phyloP scores from a whole-genome alignment of 2,888 invertebrate species.

The Xylota sylvarum region DNA sequence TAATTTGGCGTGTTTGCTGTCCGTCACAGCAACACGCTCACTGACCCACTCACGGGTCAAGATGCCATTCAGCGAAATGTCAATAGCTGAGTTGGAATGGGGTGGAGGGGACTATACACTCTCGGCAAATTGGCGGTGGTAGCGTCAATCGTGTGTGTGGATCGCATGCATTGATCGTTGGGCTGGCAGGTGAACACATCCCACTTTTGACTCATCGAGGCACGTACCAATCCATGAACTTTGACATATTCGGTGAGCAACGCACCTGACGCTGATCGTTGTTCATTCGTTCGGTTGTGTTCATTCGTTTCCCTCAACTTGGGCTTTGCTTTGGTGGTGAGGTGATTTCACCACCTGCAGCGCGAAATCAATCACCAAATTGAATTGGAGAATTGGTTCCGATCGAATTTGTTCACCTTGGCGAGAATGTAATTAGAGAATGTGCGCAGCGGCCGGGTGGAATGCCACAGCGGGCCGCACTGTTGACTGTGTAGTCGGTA shows the following conservation, averaged over 20 bases:
- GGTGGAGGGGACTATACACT: slow-evolving; percentile 23
- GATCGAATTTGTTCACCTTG: slow-evolving; percentile 75
- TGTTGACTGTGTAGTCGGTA: slow-evolving; percentile 5
- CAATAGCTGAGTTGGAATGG: slow-evolving; percentile 42
- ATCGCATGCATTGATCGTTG: slow-evolving; percentile 24
- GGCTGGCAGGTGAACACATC: slow-evolving; percentile 55
- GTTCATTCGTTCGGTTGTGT: slow-evolving; percentile 23
- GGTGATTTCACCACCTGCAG: slow-evolving; percentile 76
- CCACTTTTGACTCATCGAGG: slow-evolving; percentile 47
- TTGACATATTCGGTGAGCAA: slow-evolving; percentile 64
- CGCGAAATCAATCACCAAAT: slow-evolving; percentile 74
- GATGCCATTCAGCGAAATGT: slow-evolving; percentile 64
- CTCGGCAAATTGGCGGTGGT: slow-evolving; percentile 11
- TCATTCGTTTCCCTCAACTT: slow-evolving; percentile 41
- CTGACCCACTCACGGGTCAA: slow-evolving; percentile 72
- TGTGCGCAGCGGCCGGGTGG: slow-evolving; percentile 5
- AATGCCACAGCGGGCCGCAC: slow-evolving; percentile 8
- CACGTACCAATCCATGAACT: slow-evolving; percentile 71
- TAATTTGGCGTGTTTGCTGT: slow-evolving; percentile 57
- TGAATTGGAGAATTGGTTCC: slow-evolving; percentile 74
- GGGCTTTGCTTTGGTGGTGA: slow-evolving; percentile 23
- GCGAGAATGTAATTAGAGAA: slow-evolving; percentile 73
- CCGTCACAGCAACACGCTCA: slow-evolving; percentile 58
- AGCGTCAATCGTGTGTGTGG: slow-evolving; percentile 25
- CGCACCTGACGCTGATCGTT: slow-evolving; percentile 60